A percentile compares a stretch with the other conserved stretches of the same genome.
phyloP scores from a whole-genome alignment of 2,888 invertebrate genomes.

The Caradrina kadenii region DNA sequence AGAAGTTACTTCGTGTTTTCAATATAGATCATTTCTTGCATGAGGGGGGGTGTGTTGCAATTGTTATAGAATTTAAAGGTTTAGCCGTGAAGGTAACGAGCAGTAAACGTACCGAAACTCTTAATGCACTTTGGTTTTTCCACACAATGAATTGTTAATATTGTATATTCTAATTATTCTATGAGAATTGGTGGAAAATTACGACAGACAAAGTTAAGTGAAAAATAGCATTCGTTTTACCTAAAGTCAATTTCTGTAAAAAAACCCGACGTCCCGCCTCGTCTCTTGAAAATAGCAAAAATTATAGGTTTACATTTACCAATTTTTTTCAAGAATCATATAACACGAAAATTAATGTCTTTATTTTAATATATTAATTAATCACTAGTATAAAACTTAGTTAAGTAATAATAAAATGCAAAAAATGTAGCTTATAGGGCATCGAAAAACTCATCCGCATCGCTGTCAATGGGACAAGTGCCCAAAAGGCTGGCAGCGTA shows the following conservation, averaged over 20 bases:
- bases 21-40: constrained; percentile 21
- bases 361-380: too few species aligned
- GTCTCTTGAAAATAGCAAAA: background rate
- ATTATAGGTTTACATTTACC: background rate
- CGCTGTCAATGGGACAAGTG: too few species aligned
- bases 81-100: constrained; percentile 38
- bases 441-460: too few species aligned
- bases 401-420: too few species aligned
- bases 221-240: constrained; percentile 4
- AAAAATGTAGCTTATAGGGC: too few species aligned
- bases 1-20: constrained; percentile 12
- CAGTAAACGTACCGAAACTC: constrained; percentile 31
- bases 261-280: background rate
- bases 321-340: background rate
- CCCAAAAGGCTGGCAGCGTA: too few species aligned
- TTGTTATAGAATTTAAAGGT: constrained; percentile 33
- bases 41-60: constrained; percentile 7
- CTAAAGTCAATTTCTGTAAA: background rate
- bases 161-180: constrained; percentile 28
- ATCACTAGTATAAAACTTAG: too few species aligned
- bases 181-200: constrained; percentile 24
- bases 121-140: constrained; percentile 33
- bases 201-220: constrained; percentile 5
- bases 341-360: too few species aligned
- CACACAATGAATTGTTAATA: constrained; percentile 2